phyloP scores from a whole-genome alignment of 53 echinoderm and acorn worm species.

The Henricia sp. region DNA sequence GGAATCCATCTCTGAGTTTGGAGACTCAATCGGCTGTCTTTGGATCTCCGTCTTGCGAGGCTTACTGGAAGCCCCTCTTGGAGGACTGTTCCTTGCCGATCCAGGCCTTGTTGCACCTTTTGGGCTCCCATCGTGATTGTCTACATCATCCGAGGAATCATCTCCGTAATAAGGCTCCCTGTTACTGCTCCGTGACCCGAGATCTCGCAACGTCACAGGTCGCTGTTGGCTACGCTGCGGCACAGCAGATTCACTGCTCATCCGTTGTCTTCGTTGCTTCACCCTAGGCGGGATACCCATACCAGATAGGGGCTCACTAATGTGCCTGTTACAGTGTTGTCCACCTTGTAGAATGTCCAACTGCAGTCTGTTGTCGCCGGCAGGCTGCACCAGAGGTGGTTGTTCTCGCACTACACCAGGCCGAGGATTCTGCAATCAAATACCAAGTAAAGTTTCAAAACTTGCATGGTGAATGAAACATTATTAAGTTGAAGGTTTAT shows the following conservation, averaged over 20 bases:
- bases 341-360: background rate
- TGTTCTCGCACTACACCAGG: background rate
- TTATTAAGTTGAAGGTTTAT: too few relatives aligned
- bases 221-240: constrained; percentile 15
- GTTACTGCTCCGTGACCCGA: background rate
- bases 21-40: constrained; percentile 32
- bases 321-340: background rate
- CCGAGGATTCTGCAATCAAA: background rate
- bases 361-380: background rate
- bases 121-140: background rate
- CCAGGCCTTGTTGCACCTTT: background rate
- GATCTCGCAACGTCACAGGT: background rate
- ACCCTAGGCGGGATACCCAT: background rate
- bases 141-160: constrained; percentile 23
- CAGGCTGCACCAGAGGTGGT: background rate
- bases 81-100: background rate
- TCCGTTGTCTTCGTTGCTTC: background rate
- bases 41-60: constrained; percentile 1
- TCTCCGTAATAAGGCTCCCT: constrained; percentile 15
- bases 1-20: constrained; percentile 36
- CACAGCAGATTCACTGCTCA: constrained; percentile 28
- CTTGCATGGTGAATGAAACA: too few relatives aligned
- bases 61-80: background rate
- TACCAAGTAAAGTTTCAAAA: too few relatives aligned
- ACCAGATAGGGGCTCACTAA: background rate